Percentiles rank a stretch among this genome's conserved stretches.
phyloP scores from a whole-genome alignment of 2,113 vertebrate species.

The Antechinus flavipes region DNA sequence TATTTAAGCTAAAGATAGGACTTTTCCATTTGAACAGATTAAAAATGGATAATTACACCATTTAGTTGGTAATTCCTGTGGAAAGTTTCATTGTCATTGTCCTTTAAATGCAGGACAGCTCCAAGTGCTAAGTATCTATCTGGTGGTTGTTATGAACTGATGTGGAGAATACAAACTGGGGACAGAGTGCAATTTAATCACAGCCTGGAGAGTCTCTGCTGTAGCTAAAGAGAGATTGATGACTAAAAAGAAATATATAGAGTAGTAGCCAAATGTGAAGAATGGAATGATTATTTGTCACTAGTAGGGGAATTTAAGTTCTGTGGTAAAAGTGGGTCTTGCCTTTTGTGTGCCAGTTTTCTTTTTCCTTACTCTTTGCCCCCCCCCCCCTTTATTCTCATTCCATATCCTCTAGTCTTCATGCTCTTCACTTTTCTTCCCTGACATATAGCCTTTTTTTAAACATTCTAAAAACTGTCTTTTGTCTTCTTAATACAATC shows the following conservation, averaged over 20 bases:
- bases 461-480: constrained; percentile 11
- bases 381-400: background rate
- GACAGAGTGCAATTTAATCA: constrained; percentile 62
- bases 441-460: constrained; percentile 8
- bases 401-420: constrained; percentile 18
- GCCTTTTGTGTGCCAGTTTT: constrained; percentile 6
- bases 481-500: constrained; percentile 32
- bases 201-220: constrained; percentile 43
- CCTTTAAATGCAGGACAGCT: constrained; percentile 62
- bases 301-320: constrained; percentile 53
- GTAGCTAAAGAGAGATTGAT: constrained; percentile 60
- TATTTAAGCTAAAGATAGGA: constrained; percentile 67
- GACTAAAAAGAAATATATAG: constrained; percentile 54
- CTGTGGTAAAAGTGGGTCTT: constrained; percentile 21
- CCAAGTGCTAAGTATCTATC: constrained; percentile 55
- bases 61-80: constrained; percentile 51
- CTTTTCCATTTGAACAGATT: constrained; percentile 65
- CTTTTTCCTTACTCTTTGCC: background rate
- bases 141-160: constrained; percentile 56
- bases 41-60: constrained; percentile 74
- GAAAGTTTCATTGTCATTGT: constrained; percentile 76
- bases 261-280: constrained; percentile 51
- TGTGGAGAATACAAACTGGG: constrained; percentile 23
- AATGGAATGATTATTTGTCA: constrained; percentile 40
- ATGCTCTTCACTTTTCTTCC: constrained; percentile 46